These are phyloP conservation scores for Brevimyrus niger DNA, from an alignment of 2,113 vertebrate species.

Conservation along the genomic window DNA sequence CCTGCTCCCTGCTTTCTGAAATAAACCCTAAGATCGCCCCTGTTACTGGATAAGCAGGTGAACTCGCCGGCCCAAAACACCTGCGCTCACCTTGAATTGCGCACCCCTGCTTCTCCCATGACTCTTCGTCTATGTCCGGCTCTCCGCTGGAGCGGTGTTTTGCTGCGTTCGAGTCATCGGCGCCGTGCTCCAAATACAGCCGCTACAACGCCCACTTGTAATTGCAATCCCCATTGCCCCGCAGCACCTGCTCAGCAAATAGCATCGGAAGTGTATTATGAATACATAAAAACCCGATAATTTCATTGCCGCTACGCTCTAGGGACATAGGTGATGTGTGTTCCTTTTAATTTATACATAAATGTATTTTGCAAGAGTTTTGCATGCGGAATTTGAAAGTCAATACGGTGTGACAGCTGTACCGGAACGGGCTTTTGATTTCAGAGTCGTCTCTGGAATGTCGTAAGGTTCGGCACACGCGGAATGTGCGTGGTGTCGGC, in stretches of 20 bases:
- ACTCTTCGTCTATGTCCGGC: background rate
- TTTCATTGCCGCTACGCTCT: background rate
- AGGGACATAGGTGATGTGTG: background rate
- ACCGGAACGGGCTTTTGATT: background rate
- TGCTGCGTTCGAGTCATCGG: background rate
- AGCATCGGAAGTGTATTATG: background rate
- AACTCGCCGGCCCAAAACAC: background rate
- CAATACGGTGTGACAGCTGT: background rate
- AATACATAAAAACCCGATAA: background rate
- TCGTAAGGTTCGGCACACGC: background rate
- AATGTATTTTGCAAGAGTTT: slow-evolving; percentile 2
- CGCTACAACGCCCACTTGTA: background rate
- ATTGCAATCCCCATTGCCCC: background rate
- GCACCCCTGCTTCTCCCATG: background rate
- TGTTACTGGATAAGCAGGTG: background rate
- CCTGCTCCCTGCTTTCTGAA: background rate
- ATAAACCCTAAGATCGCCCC: background rate
- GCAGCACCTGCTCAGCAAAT: background rate
- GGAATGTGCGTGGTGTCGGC: background rate
- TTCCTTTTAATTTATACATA: background rate
- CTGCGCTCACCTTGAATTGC: background rate
- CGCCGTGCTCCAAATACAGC: background rate
- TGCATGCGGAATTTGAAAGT: background rate
- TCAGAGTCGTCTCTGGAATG: background rate
- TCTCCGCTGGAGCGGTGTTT: background rate